phyloP scores from a whole-genome alignment of 2,113 vertebrate genomes.

The Myotis brandtii region DNA sequence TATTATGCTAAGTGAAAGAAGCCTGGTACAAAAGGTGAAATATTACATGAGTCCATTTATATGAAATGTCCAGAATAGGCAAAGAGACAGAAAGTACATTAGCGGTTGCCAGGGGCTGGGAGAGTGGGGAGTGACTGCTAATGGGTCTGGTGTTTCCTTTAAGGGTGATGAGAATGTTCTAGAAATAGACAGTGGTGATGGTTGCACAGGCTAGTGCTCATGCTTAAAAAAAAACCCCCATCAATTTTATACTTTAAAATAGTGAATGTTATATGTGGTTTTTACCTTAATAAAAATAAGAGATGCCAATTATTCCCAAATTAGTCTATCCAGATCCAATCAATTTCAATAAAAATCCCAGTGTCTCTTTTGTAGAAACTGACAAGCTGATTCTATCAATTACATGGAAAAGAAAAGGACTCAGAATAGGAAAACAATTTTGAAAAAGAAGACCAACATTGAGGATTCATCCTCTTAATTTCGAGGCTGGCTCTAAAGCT shows the following conservation, averaged over 20 bases:
- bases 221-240: neutral
- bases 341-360: conserved; percentile 1
- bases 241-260: neutral
- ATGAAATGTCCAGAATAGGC: neutral
- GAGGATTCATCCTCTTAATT: neutral
- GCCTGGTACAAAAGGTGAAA: neutral
- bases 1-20: neutral
- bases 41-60: neutral
- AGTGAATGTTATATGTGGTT: neutral
- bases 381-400: neutral
- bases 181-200: neutral
- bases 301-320: neutral
- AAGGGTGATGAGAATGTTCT: neutral
- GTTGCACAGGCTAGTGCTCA: neutral
- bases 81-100: neutral
- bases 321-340: neutral
- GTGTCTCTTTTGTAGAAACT: neutral
- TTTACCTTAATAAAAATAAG: neutral
- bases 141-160: neutral
- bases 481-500: neutral
- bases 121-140: neutral
- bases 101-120: neutral
- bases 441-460: neutral
- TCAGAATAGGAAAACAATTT: neutral
- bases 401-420: conserved; percentile 4